phyloP scores from a whole-genome alignment of 2,113 vertebrate genomes.

The Aptenodytes forsteri region DNA sequence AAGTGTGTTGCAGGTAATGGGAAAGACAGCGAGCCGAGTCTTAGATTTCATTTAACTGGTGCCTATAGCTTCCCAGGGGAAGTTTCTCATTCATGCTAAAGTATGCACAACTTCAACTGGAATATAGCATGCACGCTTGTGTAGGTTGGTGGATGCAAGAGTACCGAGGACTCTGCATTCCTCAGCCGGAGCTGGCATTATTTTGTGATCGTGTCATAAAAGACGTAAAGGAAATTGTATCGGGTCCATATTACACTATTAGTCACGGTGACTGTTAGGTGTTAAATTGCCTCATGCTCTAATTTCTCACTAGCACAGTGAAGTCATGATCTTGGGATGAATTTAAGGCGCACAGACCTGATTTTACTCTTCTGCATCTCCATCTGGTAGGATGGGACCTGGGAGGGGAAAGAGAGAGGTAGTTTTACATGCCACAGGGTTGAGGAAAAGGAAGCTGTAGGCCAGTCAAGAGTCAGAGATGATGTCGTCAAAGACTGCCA shows the following conservation, averaged over 20 bases:
- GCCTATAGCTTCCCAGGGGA: not conserved
- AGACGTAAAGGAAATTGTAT: not conserved
- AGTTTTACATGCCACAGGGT: not conserved
- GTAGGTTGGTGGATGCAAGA: not conserved
- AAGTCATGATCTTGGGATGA: not conserved
- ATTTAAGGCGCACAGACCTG: not conserved
- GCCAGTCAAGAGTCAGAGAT: not conserved
- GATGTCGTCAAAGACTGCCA: not conserved
- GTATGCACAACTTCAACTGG: not conserved
- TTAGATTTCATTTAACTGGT: not conserved
- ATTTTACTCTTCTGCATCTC: not conserved
- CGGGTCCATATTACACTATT: not conserved
- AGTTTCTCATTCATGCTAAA: not conserved
- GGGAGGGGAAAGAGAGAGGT: not conserved
- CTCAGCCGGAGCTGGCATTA: not conserved
- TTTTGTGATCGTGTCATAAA: not conserved
- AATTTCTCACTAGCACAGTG: not conserved
- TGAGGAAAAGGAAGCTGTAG: not conserved
- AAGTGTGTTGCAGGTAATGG: not conserved
- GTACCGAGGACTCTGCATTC: not conserved
- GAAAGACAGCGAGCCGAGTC: not conserved
- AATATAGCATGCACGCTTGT: not conserved
- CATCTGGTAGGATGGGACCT: not conserved
- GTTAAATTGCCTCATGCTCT: not conserved
- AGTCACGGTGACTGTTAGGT: not conserved